phyloP scores from a whole-genome alignment of 2,797 vertebrate genomes.

The Ciconia nigra region DNA sequence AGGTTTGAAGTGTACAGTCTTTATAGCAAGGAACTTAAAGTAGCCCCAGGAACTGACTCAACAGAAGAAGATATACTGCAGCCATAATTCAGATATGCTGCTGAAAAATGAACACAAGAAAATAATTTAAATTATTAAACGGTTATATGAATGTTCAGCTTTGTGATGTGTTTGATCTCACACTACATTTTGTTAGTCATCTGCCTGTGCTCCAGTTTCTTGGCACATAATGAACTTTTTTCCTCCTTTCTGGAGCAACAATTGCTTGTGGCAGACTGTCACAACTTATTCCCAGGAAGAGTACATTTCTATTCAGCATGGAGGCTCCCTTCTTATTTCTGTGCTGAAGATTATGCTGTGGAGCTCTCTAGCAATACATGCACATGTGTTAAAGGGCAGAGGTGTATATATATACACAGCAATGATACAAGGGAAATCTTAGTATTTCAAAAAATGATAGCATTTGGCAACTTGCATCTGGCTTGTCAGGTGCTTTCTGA shows the following conservation, averaged over 20 bases:
- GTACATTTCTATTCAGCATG: background rate
- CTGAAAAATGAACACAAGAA: background rate
- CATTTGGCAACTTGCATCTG: background rate
- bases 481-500: background rate
- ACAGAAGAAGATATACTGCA: background rate
- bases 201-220: background rate
- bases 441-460: background rate
- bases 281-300: too few relatives aligned
- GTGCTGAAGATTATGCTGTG: background rate
- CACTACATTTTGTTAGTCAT: background rate
- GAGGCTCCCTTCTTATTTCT: background rate
- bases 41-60: background rate
- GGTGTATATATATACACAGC: background rate
- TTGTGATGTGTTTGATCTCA: background rate
- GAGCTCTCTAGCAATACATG: background rate
- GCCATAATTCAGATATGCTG: background rate
- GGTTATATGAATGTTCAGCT: background rate
- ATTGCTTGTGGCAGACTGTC: background rate
- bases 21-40: background rate
- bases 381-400: background rate
- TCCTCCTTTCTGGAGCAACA: background rate
- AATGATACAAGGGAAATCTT: background rate
- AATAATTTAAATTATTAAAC: background rate
- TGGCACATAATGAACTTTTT: background rate
- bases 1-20: background rate